Conservation (phyloP, 2,888 invertebrate genomes). For the Bombylius major region DNA sequence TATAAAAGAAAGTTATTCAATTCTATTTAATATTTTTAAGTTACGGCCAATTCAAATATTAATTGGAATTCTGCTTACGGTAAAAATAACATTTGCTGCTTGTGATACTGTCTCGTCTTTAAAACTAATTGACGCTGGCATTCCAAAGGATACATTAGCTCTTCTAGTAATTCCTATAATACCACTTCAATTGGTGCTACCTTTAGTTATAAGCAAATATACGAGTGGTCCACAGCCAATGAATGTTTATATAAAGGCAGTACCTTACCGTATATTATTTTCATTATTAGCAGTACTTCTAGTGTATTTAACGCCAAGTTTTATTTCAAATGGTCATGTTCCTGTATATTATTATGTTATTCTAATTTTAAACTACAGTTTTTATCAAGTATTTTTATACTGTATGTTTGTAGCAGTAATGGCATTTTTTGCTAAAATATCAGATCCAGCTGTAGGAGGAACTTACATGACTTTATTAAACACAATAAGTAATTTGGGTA, state of each 20-base stretch:
- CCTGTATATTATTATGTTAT: constrained; percentile 66
- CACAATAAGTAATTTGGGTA: constrained; percentile 92
- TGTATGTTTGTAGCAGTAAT: constrained; percentile 96
- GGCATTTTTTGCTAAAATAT: constrained; percentile 95
- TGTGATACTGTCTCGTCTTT: constrained; percentile 89
- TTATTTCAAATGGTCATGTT: constrained; percentile 50
- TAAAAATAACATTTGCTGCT: constrained; percentile 89
- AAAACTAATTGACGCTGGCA: constrained; percentile 91
- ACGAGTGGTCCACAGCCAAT: constrained; percentile 83
- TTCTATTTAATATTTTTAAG: constrained; percentile 69
- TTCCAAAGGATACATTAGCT: constrained; percentile 89
- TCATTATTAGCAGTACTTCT: constrained; percentile 71
- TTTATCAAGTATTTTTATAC: constrained; percentile 90
- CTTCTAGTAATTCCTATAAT: constrained; percentile 86
- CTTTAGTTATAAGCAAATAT: constrained; percentile 60
- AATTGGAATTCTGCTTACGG: constrained; percentile 71
- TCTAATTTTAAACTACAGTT: constrained; percentile 64
- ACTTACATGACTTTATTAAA: constrained; percentile 99
- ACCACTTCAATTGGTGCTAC: constrained; percentile 86
- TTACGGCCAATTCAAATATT: constrained; percentile 70
- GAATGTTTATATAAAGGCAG: constrained; percentile 75
- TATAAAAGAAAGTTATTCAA: constrained; percentile 63
- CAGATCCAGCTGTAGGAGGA: constrained; percentile 92
- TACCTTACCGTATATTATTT: constrained; percentile 75
- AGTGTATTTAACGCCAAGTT: constrained; percentile 71